These are phyloP conservation scores for Gobionotothen gibberifrons DNA, from an alignment of 2,797 vertebrate genomes.

Conservation along the genomic window DNA sequence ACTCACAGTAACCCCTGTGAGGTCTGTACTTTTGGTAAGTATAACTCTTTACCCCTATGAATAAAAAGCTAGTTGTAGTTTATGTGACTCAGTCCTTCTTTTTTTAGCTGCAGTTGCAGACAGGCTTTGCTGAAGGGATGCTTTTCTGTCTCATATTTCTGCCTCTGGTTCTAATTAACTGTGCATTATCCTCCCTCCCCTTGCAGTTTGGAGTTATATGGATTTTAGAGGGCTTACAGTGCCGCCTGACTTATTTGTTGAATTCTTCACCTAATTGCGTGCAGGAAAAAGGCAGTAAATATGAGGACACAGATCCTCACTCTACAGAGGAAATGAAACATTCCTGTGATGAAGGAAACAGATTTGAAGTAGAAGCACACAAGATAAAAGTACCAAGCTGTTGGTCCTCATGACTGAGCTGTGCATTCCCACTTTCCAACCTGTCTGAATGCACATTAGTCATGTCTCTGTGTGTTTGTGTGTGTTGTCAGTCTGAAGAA, in stretches of 20 bases:
- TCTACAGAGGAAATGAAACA: not conserved
- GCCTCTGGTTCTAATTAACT: slow-evolving; percentile 65
- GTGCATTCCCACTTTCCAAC: slow-evolving; percentile 30
- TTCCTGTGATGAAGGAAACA: slow-evolving; percentile 7
- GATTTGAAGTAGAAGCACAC: not conserved
- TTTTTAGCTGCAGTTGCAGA: slow-evolving; percentile 15
- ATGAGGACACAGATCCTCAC: not conserved
- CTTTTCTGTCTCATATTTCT: slow-evolving; percentile 52
- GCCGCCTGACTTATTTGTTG: slow-evolving; percentile 17
- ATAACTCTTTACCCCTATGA: not conserved
- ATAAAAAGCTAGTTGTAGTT: not conserved
- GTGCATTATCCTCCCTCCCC: slow-evolving; percentile 11
- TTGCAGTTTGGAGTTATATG: slow-evolving; percentile 4
- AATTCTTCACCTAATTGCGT: slow-evolving; percentile 43
- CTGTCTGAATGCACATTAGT: slow-evolving; percentile 37
- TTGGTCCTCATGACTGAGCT: slow-evolving; percentile 10
- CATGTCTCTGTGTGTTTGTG: slow-evolving; percentile 31
- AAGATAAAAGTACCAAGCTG: not conserved
- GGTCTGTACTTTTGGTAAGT: slow-evolving; percentile 47
- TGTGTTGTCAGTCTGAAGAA: slow-evolving; percentile 45
- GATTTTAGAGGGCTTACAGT: slow-evolving; percentile 12
- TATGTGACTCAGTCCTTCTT: slow-evolving; percentile 16
- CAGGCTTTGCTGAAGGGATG: slow-evolving; percentile 41
- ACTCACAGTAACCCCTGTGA: slow-evolving; percentile 12
- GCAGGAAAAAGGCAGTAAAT: slow-evolving; percentile 9